A percentile compares a stretch with the other conserved stretches of the same genome.
These are phyloP conservation scores for Eupithecia subumbrata DNA, from an alignment of 2,888 invertebrate species.

Conservation along the genomic window DNA sequence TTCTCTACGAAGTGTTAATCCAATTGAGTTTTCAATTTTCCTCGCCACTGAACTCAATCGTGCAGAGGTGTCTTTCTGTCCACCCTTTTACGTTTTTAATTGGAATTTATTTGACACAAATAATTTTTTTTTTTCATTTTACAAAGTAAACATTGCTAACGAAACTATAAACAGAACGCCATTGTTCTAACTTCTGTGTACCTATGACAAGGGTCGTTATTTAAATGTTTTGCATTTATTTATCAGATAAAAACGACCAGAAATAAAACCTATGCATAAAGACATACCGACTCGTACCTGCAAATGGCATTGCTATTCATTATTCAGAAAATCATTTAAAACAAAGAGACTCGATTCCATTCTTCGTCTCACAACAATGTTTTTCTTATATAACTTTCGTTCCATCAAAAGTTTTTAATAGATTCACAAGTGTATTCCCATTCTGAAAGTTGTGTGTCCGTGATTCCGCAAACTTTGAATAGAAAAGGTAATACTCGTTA, in stretches of 20 bases:
- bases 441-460: neutral
- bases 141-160: neutral
- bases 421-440: neutral
- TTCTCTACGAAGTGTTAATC: constrained; percentile 1
- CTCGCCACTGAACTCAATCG: neutral
- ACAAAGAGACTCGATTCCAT: neutral
- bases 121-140: neutral
- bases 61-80: neutral
- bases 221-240: neutral
- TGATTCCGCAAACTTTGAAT: neutral
- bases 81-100: neutral
- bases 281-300: neutral
- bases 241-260: too few relatives aligned
- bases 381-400: neutral
- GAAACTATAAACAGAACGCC: neutral
- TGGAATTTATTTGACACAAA: neutral
- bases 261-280: neutral
- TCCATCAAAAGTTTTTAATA: neutral
- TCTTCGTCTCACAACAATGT: neutral
- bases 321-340: neutral
- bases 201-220: neutral
- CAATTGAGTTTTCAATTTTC: constrained; percentile 27
- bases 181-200: neutral
- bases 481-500: neutral
- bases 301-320: neutral